Evolutionary conservation across 2,113 vertebrate genomes (phyloP).

Genomic region (Peromyscus maniculatus): DNA sequence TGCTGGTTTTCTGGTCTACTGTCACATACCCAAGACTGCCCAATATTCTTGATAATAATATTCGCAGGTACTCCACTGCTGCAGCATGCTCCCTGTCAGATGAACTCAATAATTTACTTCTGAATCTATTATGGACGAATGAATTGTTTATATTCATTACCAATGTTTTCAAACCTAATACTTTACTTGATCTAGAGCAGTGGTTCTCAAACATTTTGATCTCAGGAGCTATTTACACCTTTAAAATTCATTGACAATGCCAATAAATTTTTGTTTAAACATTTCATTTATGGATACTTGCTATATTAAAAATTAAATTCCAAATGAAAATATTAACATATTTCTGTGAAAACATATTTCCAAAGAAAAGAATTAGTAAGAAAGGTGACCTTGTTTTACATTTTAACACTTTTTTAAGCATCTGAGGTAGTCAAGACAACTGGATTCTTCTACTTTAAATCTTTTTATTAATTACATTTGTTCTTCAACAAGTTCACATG

Average conservation of each 20-base stretch:
- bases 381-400: background rate
- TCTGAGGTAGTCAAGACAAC: background rate
- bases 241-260: conserved; percentile 36
- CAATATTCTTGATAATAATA: background rate
- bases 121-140: conserved; percentile 30
- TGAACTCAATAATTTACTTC: conserved; percentile 3
- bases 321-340: background rate
- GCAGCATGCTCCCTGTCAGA: background rate
- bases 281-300: conserved; percentile 13
- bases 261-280: conserved; percentile 15
- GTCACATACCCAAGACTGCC: background rate
- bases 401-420: conserved; percentile 10
- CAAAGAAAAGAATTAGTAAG: background rate
- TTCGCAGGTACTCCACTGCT: background rate
- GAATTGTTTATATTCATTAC: background rate
- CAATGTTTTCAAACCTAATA: conserved; percentile 31
- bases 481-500: background rate
- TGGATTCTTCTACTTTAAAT: background rate
- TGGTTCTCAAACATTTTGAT: background rate
- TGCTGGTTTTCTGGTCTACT: background rate
- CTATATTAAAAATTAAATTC: conserved; percentile 19
- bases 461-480: background rate
- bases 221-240: conserved; percentile 6
- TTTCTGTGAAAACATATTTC: conserved; percentile 49
- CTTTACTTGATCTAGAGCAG: background rate